These are phyloP conservation scores for Macquaria ambigua DNA, from an alignment of 2,113 vertebrate species.

Conservation along the genomic window DNA sequence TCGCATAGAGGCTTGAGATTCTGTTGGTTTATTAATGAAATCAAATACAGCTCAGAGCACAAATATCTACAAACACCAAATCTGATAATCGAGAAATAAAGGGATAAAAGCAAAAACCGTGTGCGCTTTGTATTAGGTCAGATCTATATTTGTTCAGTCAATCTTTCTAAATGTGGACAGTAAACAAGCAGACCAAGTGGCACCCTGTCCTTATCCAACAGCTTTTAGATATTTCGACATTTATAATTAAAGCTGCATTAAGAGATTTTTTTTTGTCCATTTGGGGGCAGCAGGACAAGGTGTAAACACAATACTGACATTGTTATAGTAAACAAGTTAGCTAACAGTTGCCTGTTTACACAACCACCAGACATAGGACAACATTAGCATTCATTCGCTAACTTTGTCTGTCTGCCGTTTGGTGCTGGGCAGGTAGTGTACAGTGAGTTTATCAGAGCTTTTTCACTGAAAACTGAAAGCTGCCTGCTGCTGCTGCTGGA, in stretches of 20 bases:
- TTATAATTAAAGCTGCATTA: not conserved
- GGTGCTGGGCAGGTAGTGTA: not conserved
- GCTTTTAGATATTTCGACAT: conserved; percentile 13
- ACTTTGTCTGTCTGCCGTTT: conserved; percentile 3
- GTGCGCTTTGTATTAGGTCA: conserved; percentile 11
- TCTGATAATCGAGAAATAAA: conserved; percentile 27
- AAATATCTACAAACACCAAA: conserved; percentile 51
- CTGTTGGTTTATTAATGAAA: conserved; percentile 64
- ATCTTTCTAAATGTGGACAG: conserved; percentile 13
- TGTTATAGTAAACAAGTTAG: not conserved
- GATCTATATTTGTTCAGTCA: conserved; percentile 44
- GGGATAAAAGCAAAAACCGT: conserved; percentile 24
- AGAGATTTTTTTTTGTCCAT: not conserved
- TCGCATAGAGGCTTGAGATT: conserved; percentile 41
- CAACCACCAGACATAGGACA: not conserved
- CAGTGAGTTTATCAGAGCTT: not conserved
- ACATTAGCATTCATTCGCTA: not conserved
- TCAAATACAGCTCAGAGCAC: conserved; percentile 46
- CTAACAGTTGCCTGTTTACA: not conserved
- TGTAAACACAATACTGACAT: not conserved
- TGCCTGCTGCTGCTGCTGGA: not conserved
- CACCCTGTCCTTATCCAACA: not conserved
- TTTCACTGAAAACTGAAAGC: not conserved
- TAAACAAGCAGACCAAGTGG: conserved; percentile 3
- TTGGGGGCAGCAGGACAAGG: not conserved